phyloP scores from a whole-genome alignment of 2,113 vertebrate genomes.

The Apistogramma diplotaenia region DNA sequence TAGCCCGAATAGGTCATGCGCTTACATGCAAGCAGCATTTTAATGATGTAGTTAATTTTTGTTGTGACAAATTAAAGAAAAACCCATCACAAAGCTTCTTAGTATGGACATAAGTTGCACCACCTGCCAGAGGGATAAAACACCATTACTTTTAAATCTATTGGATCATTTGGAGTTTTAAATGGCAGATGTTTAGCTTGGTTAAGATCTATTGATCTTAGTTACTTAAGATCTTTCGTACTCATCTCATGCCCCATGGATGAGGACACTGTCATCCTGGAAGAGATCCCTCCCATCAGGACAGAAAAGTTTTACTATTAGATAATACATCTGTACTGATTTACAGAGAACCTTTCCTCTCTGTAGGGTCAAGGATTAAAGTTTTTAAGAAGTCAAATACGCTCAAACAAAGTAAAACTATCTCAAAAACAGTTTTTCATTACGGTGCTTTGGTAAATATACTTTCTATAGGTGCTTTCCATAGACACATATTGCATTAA shows the following conservation, averaged over 20 bases:
- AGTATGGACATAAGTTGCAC: not conserved
- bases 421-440: not conserved
- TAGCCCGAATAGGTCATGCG: rapidly evolving
- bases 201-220: not conserved
- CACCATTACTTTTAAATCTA: not conserved
- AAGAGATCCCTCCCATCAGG: not conserved
- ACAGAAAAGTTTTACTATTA: too few species aligned
- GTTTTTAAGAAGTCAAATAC: not conserved
- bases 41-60: too few species aligned
- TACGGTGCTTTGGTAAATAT: not conserved
- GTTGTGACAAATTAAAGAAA: not conserved
- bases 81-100: not conserved
- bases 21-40: not conserved
- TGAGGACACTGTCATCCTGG: not conserved
- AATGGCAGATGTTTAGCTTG: not conserved
- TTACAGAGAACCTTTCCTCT: not conserved
- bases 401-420: not conserved
- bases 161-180: not conserved
- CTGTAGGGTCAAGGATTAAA: not conserved
- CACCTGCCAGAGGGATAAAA: not conserved
- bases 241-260: too few species aligned
- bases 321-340: too few species aligned
- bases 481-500: not conserved
- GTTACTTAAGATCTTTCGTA: not conserved
- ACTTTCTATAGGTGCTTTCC: not conserved